Evolutionary conservation across 1,140 invertebrate species (phyloP), one percentile per base, ranked within the genome.

Genomic region (Steinernema feltiae): DNA sequence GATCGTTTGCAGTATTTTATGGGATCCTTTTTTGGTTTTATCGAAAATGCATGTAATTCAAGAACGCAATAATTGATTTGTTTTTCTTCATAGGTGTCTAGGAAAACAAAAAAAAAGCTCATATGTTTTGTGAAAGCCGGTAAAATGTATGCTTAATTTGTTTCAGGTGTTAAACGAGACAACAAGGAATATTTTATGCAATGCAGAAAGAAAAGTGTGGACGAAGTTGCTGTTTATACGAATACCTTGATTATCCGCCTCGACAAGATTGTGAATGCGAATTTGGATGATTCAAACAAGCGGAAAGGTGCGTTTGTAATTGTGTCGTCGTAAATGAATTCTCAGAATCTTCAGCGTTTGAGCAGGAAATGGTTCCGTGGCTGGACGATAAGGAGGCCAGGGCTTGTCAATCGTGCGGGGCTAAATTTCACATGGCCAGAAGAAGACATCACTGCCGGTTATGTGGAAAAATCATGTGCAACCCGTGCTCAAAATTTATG

Each of bases 401-500:
- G 76, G 87, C 94, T 30, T 99, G 96, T 88, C 93, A 94, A 1
- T 92, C 91, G 79, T 99, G 96, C 89, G 93, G 93, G 1, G 91
- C 91, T 85, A 90, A 90, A 69, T 99, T 99, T 86, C 91, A 92
- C 81, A 85, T 98, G 32, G 91, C 93, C 0, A 89, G 93, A 73
- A 88, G 95, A 76, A 93, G 95, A 87, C 96, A 98, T 89, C 96
- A 99, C 87, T 99, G 96, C 85, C 89, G 96, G 79, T 88, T 98
- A 1, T 98, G 96, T 89, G 96, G 97, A 0, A 92, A 92, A 71
- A 92, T 99, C 74, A 92, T 98, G 90, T 99, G 96, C 87, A 90
- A 95, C 86, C 91, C 92, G 80, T 99, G 96, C 87, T 97, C 94
- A 18, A 88, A 91, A 78, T 97, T 96, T 88, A 88, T 98, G 76